Evolutionary conservation across 2,797 vertebrate genomes (phyloP).

Genomic region (Zenarchopterus dispar): DNA sequence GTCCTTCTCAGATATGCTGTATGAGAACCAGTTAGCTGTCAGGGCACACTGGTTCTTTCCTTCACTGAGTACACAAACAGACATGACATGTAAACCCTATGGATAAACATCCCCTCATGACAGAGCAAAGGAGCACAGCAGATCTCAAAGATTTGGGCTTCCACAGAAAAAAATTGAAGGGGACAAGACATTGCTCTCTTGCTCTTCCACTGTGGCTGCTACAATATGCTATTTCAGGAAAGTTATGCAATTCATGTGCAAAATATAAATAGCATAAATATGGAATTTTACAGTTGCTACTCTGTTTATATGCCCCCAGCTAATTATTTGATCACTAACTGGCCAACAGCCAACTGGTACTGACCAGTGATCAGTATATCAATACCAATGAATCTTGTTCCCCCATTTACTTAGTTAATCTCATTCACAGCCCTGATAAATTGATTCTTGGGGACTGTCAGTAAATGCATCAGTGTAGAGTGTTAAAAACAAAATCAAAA

Average conservation of each 20-base stretch:
- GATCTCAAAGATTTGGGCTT: slow-evolving; percentile 30
- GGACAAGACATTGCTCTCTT: slow-evolving; percentile 32
- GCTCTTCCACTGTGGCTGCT: slow-evolving; percentile 22
- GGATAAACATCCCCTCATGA: slow-evolving; percentile 9
- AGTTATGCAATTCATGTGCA: slow-evolving; percentile 17
- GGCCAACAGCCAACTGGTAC: no score
- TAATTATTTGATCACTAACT: no score
- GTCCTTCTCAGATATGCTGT: slow-evolving; percentile 28
- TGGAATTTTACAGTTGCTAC: neutral
- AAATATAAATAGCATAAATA: slow-evolving; percentile 36
- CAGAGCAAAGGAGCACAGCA: slow-evolving; percentile 41
- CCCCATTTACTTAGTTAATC: no score
- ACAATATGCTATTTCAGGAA: slow-evolving; percentile 15
- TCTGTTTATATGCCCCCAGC: neutral
- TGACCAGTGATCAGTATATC: no score
- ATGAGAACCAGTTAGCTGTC: slow-evolving; percentile 32
- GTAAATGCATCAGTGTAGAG: no score
- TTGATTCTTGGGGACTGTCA: no score
- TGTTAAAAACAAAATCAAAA: no score
- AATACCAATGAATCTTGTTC: no score
- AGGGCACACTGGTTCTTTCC: slow-evolving; percentile 13
- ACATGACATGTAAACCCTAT: slow-evolving; percentile 15
- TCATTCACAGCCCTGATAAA: no score
- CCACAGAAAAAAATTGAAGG: slow-evolving; percentile 31
- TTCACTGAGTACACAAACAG: slow-evolving; percentile 26